Conservation (phyloP, 2,113 vertebrate genomes). For the Chitala chitala region DNA sequence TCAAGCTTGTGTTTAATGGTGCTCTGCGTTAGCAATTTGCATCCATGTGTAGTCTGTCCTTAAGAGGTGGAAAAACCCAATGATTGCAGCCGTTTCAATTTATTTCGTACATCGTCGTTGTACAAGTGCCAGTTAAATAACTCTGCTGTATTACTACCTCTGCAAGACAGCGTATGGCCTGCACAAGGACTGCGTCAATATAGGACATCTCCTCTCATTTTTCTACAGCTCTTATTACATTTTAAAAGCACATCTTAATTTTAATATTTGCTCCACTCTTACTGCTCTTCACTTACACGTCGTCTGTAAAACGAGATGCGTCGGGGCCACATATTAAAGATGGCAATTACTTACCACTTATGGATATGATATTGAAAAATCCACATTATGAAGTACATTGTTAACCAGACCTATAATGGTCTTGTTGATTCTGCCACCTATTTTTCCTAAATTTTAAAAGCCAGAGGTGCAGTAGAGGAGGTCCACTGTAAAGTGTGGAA, state of each 20-base stretch:
- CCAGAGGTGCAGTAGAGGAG: too few relatives aligned
- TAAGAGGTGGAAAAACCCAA: conserved; percentile 2
- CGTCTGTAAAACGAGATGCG: too few relatives aligned
- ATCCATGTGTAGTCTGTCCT: neutral
- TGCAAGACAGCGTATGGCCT: neutral
- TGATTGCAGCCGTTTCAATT: neutral
- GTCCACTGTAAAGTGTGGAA: too few relatives aligned
- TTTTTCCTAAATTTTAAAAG: too few relatives aligned
- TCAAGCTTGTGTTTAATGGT: neutral
- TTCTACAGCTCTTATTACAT: neutral
- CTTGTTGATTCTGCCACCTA: too few relatives aligned
- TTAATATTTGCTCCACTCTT: neutral
- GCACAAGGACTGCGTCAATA: neutral
- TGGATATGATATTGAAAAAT: too few relatives aligned
- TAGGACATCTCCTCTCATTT: neutral
- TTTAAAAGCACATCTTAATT: neutral
- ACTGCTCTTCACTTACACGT: too few relatives aligned
- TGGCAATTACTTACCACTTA: too few relatives aligned
- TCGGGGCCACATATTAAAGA: too few relatives aligned
- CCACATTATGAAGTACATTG: too few relatives aligned
- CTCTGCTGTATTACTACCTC: neutral
- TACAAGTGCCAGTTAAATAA: neutral
- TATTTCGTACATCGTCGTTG: conserved; percentile 1
- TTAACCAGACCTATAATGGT: too few relatives aligned
- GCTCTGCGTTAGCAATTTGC: neutral